Evolutionary conservation across 2,113 vertebrate species (phyloP), one percentile per base, ranked within the genome.

Genomic region (Amphilophus citrinellus): DNA sequence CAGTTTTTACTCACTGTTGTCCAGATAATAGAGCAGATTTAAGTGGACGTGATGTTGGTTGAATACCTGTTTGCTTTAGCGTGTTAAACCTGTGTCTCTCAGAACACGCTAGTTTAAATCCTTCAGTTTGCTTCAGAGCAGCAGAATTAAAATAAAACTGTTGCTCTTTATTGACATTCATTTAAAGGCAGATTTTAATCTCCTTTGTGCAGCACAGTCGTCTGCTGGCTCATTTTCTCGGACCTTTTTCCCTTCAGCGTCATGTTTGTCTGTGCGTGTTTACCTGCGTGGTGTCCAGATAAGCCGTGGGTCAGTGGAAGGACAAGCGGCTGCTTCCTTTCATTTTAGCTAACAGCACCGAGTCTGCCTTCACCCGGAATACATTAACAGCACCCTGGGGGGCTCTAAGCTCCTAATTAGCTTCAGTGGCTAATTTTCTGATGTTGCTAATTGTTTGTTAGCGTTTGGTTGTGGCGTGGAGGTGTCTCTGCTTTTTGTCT

Each of bases 281-380:
- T 75, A 76, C 80, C 10, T 44, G 47, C 9, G 59, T 63, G 79
- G n/a, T 2, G 24, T 11, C 53, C 66, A 80, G 90, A 92, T 92
- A 91, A 94, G 86, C 89, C 27, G 66, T 59, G 56, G 80, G 77
- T 89, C 89, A 90, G 68, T 30, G 61, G 86, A 91, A 79, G 76
- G 80, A 68, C 71, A 17, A 44, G 8, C 4, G 39, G 5, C 39
- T 32, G 22, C 50, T 56, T 77, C 7, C 8, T 58, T 30, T 84
- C 50, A 10, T 1, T 7, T 62, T 11, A 35, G 27, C 62, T 56
- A 35, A 18, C 24, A n/a, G 32, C 8, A 7, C 62, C 1, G 13
- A 30, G 18, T 66, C 37, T 7, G 44, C 22, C n/a, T 0, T 30
- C 56, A 0, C n/a, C 53, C 18, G 50, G 44, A 35, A 20, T 9